Conservation (phyloP, 2,797 vertebrate genomes). For the Hippocampus kuda region DNA sequence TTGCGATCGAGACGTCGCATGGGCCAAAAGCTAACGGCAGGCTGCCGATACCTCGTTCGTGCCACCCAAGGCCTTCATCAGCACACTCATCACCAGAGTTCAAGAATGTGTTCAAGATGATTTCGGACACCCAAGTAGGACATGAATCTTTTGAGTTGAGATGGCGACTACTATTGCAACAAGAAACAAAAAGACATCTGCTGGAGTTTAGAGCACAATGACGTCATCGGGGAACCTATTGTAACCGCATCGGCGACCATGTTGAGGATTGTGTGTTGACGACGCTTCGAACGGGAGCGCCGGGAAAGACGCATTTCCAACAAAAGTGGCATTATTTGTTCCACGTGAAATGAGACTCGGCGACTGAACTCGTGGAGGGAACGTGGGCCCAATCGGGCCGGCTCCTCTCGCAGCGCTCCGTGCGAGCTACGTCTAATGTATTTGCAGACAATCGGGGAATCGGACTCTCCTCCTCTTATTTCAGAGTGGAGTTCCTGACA, state of each 20-base stretch:
- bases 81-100: conserved; percentile 47
- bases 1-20: conserved; percentile 52
- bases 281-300: conserved; percentile 34
- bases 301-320: conserved; percentile 20
- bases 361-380: conserved; percentile 1
- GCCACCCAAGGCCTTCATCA: conserved; percentile 60
- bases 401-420: conserved; percentile 16
- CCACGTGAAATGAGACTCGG: conserved; percentile 24
- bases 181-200: conserved; percentile 28
- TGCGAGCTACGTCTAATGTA: conserved; percentile 2
- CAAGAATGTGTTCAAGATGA: conserved; percentile 48
- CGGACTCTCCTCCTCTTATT: conserved; percentile 20
- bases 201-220: conserved; percentile 32
- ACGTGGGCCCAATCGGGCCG: conserved; percentile 26
- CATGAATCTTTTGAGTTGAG: conserved; percentile 54
- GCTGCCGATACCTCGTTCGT: conserved; percentile 51
- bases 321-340: conserved; percentile 17
- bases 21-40: conserved; percentile 32
- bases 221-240: background rate
- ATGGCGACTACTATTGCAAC: conserved; percentile 47
- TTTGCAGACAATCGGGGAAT: conserved; percentile 30
- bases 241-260: conserved; percentile 19
- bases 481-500: conserved; percentile 19
- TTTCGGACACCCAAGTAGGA: conserved; percentile 46
- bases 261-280: conserved; percentile 40